Evolutionary conservation across 2,888 invertebrate genomes (phyloP).

Genomic region (Disparrhopalites patrizii): DNA sequence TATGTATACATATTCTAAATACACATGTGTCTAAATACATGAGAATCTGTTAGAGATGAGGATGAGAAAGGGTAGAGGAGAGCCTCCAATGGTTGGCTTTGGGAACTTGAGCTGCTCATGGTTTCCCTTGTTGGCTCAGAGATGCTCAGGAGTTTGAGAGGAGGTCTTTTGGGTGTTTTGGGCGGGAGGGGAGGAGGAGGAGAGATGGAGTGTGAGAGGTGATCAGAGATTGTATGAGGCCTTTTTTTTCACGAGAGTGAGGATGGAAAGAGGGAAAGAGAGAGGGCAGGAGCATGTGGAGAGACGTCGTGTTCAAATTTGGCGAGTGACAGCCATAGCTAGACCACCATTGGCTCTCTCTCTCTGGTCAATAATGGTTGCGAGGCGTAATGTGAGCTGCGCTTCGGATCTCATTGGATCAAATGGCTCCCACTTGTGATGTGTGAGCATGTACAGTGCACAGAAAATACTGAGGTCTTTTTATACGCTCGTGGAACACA

Average conservation of each 20-base stretch:
- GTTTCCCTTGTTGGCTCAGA: conserved; percentile 1
- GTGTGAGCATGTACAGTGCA: neutral
- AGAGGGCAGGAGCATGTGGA: neutral
- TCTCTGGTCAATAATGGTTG: conserved; percentile 40
- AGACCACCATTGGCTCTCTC: conserved; percentile 36
- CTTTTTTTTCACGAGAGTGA: too few relatives aligned
- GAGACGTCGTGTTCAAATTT: neutral
- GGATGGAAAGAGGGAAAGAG: too few relatives aligned
- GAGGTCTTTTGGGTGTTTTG: too few relatives aligned
- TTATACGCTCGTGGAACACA: too few relatives aligned
- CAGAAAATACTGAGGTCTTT: too few relatives aligned
- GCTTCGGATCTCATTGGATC: conserved; percentile 24
- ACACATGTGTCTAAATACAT: too few relatives aligned
- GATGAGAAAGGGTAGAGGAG: too few relatives aligned
- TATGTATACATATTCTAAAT: too few relatives aligned
- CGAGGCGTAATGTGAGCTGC: conserved; percentile 41
- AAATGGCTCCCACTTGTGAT: neutral
- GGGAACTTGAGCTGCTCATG: too few relatives aligned
- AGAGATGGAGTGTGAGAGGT: neutral
- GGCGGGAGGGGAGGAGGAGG: neutral
- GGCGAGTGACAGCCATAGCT: conserved; percentile 39
- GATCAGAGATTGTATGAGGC: too few relatives aligned
- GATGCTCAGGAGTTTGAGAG: conserved; percentile 3
- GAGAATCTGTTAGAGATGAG: too few relatives aligned
- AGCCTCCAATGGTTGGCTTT: too few relatives aligned